Conservation (phyloP, 2,888 invertebrate genomes). For the Bursaphelenchus okinawaensis region DNA sequence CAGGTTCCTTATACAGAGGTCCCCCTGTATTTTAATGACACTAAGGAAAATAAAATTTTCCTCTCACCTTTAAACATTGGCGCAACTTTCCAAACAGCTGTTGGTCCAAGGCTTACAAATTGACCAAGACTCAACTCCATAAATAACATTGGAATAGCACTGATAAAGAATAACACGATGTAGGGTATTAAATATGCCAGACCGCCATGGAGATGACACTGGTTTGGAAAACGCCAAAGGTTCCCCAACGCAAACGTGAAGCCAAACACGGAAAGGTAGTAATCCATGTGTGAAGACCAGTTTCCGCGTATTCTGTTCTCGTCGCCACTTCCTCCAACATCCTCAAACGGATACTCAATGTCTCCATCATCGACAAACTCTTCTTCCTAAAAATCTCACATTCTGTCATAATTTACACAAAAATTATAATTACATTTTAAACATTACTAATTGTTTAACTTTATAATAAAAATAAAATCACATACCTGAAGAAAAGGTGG, state of each 20-base stretch:
- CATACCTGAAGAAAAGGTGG: background rate
- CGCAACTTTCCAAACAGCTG: conserved; percentile 75
- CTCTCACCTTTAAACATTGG: conserved; percentile 67
- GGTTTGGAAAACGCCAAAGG: conserved; percentile 68
- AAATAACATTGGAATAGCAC: conserved; percentile 75
- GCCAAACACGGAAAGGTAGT: conserved; percentile 64
- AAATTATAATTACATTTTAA: too few relatives aligned
- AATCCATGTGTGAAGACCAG: conserved; percentile 63
- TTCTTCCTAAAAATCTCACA: conserved; percentile 7
- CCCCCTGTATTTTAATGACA: too few relatives aligned
- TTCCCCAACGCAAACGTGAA: conserved; percentile 61
- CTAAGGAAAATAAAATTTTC: too few relatives aligned
- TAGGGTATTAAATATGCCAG: conserved; percentile 74
- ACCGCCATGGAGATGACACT: conserved; percentile 52
- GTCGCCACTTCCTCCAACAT: conserved; percentile 57
- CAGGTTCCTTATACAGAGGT: too few relatives aligned
- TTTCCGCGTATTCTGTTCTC: conserved; percentile 60
- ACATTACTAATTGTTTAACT: too few relatives aligned
- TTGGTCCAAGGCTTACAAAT: conserved; percentile 69
- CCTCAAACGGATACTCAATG: conserved; percentile 58
- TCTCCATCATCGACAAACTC: conserved; percentile 51
- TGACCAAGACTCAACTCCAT: conserved; percentile 80
- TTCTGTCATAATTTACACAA: too few relatives aligned
- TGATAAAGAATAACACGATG: conserved; percentile 72
- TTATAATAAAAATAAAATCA: too few relatives aligned